Base-by-base conservation (phyloP, 2,113 vertebrate species). In the Psilopsiagon aymara region DNA sequence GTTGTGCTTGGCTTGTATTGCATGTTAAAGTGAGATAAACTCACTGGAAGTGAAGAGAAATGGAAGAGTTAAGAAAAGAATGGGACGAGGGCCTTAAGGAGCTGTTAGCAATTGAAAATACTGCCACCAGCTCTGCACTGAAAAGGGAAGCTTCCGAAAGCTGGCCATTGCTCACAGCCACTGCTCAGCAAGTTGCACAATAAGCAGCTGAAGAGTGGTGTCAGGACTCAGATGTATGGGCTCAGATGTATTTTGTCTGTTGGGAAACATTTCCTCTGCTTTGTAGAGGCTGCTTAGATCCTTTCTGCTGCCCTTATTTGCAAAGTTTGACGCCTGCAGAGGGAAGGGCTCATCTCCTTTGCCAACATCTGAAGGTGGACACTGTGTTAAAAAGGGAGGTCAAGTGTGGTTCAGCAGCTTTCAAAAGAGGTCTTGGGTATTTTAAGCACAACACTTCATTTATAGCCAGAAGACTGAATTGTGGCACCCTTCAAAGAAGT, bases 391-490 rank as follows among this genome's bases (percentile, higher is more conserved):
- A 93, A 96, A 59, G 69, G 86, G 63, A 95, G 86, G 88, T 92
- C 77, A 64, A 31, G 44, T 18, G 24, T 52, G 67, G 47, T 84
- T 83, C 83, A 79, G 86, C 21, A 53, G 68, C 86, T 88, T 85
- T 92, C 66, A 43, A 81, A 86, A 68, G 83, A 92, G 33, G 13
- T 63, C 73, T 68, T 35, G 20, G 35, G 29, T 84, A 89, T 91
- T 92, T 96, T 81, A 92, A 84, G 89, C 89, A 76, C 69, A 91
- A 60, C n/a, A 46, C 33, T 86, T 88, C 35, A 69, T 78, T 91
- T 75, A 9, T 89, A 91, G 74, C 83, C 39, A 33, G 62, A 90
- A 88, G 81, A 7, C 51, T 53, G 59, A 92, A 41, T n/a, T 59
- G 51, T 64, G 47, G 31, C 39, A 52, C 62, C 33, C 41, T 86